Evolutionary conservation across 2,797 vertebrate genomes (phyloP), one percentile per base, ranked within the genome.

Genomic region (Lithobates sylvaticus): DNA sequence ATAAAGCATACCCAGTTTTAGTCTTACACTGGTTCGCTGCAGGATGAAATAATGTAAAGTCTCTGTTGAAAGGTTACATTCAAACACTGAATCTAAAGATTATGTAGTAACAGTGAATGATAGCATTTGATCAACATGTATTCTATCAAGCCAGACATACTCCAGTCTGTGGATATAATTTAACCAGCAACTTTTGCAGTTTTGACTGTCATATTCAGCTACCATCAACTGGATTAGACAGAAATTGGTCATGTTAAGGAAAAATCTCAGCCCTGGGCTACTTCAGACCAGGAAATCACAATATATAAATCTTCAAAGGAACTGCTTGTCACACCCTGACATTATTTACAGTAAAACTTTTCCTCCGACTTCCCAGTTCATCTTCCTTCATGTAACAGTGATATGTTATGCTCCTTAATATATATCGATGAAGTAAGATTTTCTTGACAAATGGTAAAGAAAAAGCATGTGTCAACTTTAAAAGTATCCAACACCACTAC

Each of bases 231-330:
- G 76, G 76, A 85, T 85, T 79, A 79, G 71, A 85, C 27, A 85
- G 69, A 85, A 54, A 67, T 80, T 39, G 72, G 76, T 79, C 76
- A 85, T 85, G 50, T 85, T 65, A 54, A 74, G 76, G 69, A 54
- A 85, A 85, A 78, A 79, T 74, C 77, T 85, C 69, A 34, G 84
- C 84, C 76, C 84, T 67, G 84, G 58, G 76, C 84, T 85, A 69
- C 72, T 79, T 67, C 69, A 85, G 69, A 54, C 76, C 84, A 34
- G 29, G 10, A 84, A 78, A 85, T 79, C 76, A 73, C 68, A 79
- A 73, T 78, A 85, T 85, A 79, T 85, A 78, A 84, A 84, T 79
- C 84, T 79, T 79, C 76, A 85, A 85, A 85, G 76, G 54, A 65
- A 54, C 39, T 1, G 34, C 39, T 70, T 84, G 74, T 29, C 21